Evolutionary conservation across 2,888 invertebrate species (phyloP), one percentile per base, ranked within the genome.

Genomic region (Urechis unicinctus): DNA sequence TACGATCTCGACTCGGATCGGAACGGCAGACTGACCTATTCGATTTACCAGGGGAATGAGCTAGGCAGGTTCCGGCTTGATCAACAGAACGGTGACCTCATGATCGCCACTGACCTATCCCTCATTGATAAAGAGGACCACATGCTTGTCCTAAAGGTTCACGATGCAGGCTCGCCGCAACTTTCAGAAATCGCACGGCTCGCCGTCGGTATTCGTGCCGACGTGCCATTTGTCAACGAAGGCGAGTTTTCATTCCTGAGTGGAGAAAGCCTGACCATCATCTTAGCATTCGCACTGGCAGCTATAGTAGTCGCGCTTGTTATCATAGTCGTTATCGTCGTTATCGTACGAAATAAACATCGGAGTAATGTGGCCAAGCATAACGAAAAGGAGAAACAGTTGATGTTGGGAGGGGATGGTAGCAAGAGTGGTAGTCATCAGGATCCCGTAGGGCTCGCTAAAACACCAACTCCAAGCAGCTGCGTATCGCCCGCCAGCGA

Each of bases 21-120:
- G 55, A 96, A 95, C 78, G 88, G 90, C 46, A 84, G 86, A 64
- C 86, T 96, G 63, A 86, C 91, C 21, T 96, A 95, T 79, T 88
- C 91, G n/a, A 82, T 96, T 62, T 88, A 22, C n/a, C 41, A 26
- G 9, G 55, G 55, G 3, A 55, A 55, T 31, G 45, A 45, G 47
- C 50, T 41, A 21, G 50, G 30, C 9, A n/a, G 31, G 22, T 53
- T 55, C 29, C 22, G n/a, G 31, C 24, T 55, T 26, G 55, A 55
- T 17, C 29, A 50, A 2, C 22, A 29, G 25, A 25, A 6, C 1
- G 57, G 57, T 0, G 57, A 53, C 4, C 29, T 57, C 22, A 25
- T 42, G 6, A 50, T 57, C 28, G 47, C 22, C 9, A 42, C 55
- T 6, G 57, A 54, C 28, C 30, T 57, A 1, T 29, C 25, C 24